Evolutionary conservation across 2,113 vertebrate genomes (phyloP).

Genomic region (Sylvia atricapilla): DNA sequence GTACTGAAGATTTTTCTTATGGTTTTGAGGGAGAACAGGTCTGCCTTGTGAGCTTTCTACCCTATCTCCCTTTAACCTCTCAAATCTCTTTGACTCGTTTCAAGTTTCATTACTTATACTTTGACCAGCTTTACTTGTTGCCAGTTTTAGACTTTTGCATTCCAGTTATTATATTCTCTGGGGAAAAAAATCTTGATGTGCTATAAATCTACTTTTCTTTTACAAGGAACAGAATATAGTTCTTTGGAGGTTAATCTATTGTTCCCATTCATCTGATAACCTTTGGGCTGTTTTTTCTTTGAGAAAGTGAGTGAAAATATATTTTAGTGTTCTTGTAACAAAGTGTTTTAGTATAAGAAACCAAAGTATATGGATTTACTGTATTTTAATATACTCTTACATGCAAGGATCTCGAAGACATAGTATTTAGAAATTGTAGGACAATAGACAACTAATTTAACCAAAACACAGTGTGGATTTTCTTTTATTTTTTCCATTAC

Average conservation of each 20-base stretch:
- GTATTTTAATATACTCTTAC: conserved; percentile 39
- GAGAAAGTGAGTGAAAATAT: conserved; percentile 58
- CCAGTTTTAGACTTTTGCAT: conserved; percentile 40
- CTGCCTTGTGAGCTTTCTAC: conserved; percentile 3
- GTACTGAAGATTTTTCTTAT: not conserved
- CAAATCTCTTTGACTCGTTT: conserved; percentile 54
- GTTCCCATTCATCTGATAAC: conserved; percentile 72
- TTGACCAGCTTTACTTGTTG: conserved; percentile 54
- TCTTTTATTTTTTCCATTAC: not conserved
- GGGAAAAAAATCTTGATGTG: conserved; percentile 40
- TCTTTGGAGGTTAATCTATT: conserved; percentile 56
- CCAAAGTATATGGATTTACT: conserved; percentile 25
- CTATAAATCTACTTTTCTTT: conserved; percentile 53
- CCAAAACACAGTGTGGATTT: conserved; percentile 38
- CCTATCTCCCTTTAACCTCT: conserved; percentile 46
- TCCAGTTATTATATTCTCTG: conserved; percentile 44
- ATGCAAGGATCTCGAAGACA: not conserved
- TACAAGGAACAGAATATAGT: conserved; percentile 43
- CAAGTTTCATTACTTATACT: conserved; percentile 53
- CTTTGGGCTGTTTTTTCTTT: conserved; percentile 60
- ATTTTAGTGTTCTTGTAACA: conserved; percentile 31
- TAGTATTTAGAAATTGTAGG: conserved; percentile 33
- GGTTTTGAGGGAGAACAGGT: conserved; percentile 59
- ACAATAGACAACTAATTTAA: conserved; percentile 37
- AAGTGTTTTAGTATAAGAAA: conserved; percentile 35